Evolutionary conservation across 2,113 vertebrate species (phyloP), one percentile per base, ranked within the genome.

Genomic region (Brachypodius melanocephalos): DNA sequence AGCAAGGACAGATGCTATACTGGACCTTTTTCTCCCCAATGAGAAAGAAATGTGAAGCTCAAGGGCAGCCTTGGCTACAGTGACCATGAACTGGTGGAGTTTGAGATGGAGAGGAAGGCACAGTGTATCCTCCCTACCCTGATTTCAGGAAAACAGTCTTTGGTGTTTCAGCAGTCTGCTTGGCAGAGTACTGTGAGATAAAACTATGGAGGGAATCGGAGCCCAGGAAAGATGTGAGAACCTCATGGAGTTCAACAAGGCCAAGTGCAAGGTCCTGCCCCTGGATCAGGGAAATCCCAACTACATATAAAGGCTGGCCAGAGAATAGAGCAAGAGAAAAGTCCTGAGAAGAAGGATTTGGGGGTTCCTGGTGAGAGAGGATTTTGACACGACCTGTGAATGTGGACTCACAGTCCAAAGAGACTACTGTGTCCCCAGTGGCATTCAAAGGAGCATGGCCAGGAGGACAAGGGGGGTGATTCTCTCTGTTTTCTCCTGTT

Each of bases 361-460:
- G 6, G 10, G 2, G 2, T 49, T 49, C 26, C 9, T 76, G 25
- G 10, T 63, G 26, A n/a, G 34, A 57, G 36, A n/a, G 13, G 7
- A 69, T 43, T 55, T 63, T 11, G 28, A 29, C 22, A 7, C 29
- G 15, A 20, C 12, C 8, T 29, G 13, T 7, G 36, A 63, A 38
- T 29, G 15, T 77, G 42, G 4, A 8, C 49, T 36, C 14, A 18
- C 14, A 62, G 34, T 31, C 20, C 48, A 49, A 42, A 63, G 46
- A 51, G 28, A 17, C 40, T 34, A 19, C 20, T 0, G 0, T 29
- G 8, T 43, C 31, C 31, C 25, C 15, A 6, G 16, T 14, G 69
- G 8, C 31, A 43, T 38, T 13, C 36, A 57, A 61, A 31, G 14
- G 2, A 72, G 1, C 4, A 12, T 32, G 58, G 20, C 9, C 49